phyloP scores from a whole-genome alignment of 2,797 vertebrate genomes.

The Gadopsis marmoratus region DNA sequence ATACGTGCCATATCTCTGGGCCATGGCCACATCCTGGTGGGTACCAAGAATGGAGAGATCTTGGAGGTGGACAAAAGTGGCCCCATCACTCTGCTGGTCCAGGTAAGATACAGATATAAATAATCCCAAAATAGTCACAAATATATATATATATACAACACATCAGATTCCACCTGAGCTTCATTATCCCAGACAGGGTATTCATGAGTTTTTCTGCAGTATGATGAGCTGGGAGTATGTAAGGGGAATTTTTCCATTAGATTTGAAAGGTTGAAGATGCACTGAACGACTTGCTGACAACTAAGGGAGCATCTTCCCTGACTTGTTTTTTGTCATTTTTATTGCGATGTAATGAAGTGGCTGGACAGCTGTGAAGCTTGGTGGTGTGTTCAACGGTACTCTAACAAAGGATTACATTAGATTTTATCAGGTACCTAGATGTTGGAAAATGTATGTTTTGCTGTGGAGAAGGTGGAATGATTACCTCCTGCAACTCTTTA shows the following conservation, averaged over 20 bases:
- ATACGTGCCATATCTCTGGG: conserved; percentile 99
- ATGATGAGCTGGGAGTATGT: conserved; percentile 15
- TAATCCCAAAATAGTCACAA: conserved; percentile 14
- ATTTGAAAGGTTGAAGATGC: conserved; percentile 19
- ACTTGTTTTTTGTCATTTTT: neutral
- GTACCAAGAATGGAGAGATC: conserved; percentile 99
- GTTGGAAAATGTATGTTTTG: neutral
- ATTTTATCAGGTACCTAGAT: neutral
- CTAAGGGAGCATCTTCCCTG: neutral
- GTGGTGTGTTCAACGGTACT: neutral
- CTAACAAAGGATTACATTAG: neutral
- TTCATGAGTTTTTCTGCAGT: conserved; percentile 22
- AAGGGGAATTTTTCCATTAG: neutral
- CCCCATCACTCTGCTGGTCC: conserved; percentile 96
- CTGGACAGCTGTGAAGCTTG: neutral
- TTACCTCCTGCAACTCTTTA: neutral
- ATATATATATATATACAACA: neutral
- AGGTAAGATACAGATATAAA: conserved; percentile 83
- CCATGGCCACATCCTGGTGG: conserved; percentile 98
- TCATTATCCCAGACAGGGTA: conserved; percentile 1
- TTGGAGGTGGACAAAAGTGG: conserved; percentile 98
- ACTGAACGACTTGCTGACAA: neutral
- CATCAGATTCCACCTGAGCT: conserved; percentile 16
- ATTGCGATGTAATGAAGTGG: neutral
- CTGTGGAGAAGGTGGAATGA: neutral